A percentile compares a stretch with the other conserved stretches of the same genome.
phyloP scores from a whole-genome alignment of 2,797 vertebrate species.

The Micropoecilia bifurca region DNA sequence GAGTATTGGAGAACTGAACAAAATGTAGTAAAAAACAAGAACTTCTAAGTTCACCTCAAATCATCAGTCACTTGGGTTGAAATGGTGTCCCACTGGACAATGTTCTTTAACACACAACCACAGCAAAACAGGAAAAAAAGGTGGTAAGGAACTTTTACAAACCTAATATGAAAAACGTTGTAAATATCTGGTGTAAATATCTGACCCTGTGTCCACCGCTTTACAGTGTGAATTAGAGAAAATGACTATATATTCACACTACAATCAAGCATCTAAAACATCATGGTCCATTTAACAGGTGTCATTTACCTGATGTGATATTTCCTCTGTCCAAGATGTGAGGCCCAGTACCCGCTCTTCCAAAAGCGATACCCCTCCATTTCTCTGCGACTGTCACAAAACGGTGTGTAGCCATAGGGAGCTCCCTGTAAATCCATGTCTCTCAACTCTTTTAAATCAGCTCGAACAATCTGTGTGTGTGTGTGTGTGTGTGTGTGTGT shows the following conservation, averaged over 20 bases:
- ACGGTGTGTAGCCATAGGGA: slow-evolving; percentile 95
- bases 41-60: background rate
- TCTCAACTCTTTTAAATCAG: slow-evolving; percentile 91
- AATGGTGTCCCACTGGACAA: background rate
- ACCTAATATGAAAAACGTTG: background rate
- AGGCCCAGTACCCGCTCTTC: slow-evolving; percentile 96
- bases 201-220: background rate
- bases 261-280: background rate
- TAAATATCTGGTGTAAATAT: background rate
- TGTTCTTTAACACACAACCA: background rate
- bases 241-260: background rate
- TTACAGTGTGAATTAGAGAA: background rate
- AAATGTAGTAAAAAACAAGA: background rate
- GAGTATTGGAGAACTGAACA: background rate
- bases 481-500: background rate
- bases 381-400: slow-evolving; percentile 93
- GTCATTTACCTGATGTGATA: slow-evolving; percentile 93
- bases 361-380: slow-evolving; percentile 99
- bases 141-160: background rate
- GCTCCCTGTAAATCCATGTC: slow-evolving; percentile 91
- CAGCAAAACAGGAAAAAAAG: background rate
- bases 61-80: background rate
- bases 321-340: slow-evolving; percentile 90
- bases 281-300: background rate
- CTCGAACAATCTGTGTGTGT: slow-evolving; percentile 88